A percentile compares a stretch with the other conserved stretches of the same genome.
These are phyloP conservation scores for Phaedon cochleariae DNA, from an alignment of 2,888 invertebrate species.

Conservation along the genomic window DNA sequence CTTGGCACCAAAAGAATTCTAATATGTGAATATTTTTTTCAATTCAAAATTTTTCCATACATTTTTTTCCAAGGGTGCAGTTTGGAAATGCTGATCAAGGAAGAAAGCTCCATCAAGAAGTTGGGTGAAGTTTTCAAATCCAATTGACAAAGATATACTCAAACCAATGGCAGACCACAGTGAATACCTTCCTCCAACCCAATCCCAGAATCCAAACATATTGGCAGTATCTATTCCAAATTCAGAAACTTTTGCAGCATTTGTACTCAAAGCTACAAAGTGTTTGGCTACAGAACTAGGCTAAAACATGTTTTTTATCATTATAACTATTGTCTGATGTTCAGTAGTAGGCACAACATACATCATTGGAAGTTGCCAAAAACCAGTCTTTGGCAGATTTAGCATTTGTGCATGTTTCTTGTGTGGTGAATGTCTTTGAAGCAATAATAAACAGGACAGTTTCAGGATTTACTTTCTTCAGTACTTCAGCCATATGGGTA, in stretches of 20 bases:
- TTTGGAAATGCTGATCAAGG: constrained; percentile 93
- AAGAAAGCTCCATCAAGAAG: constrained; percentile 90
- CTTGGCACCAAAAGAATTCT: constrained; percentile 28
- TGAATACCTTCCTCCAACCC: constrained; percentile 98
- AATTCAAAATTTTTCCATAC: constrained; percentile 65
- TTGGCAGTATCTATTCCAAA: constrained; percentile 97
- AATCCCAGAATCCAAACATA: constrained; percentile 99
- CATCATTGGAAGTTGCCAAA: constrained; percentile 83
- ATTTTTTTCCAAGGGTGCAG: constrained; percentile 88
- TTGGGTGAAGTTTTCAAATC: constrained; percentile 93
- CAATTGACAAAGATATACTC: constrained; percentile 92
- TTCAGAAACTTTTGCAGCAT: constrained; percentile 90
- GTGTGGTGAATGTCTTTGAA: constrained; percentile 99
- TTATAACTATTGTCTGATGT: no score
- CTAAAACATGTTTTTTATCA: constrained; percentile 60
- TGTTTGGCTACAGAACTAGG: constrained; percentile 90
- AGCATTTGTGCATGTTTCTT: constrained; percentile 99
- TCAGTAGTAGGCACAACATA: constrained; percentile 61
- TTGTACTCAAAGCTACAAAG: constrained; percentile 98
- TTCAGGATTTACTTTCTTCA: constrained; percentile 90
- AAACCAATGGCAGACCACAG: constrained; percentile 99
- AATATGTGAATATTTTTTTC: not conserved
- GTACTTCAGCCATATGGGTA: constrained; percentile 93
- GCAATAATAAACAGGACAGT: constrained; percentile 98
- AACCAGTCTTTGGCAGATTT: constrained; percentile 98